Conservation (phyloP, 2,888 invertebrate species). For the Tridacna gigas region DNA sequence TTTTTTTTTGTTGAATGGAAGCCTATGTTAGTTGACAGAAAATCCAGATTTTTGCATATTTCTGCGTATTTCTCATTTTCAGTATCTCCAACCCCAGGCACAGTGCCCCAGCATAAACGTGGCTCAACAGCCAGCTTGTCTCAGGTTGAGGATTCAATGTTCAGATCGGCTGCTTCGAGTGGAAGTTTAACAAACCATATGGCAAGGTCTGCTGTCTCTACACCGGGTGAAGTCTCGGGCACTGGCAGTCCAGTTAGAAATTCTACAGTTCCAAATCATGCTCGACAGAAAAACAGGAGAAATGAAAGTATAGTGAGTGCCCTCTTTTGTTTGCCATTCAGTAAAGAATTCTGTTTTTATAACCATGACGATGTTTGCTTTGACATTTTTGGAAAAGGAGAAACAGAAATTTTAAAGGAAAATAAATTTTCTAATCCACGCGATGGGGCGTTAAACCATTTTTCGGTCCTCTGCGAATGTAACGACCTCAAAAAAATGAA, state of each 20-base stretch:
- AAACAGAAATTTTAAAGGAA: no score
- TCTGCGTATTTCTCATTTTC: slow-evolving; percentile 1
- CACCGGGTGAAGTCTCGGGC: slow-evolving; percentile 66
- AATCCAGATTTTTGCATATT: neutral
- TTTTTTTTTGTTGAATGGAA: no score
- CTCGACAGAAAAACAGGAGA: slow-evolving; percentile 66
- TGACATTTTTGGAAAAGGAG: neutral
- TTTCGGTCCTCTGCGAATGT: no score
- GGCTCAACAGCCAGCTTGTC: slow-evolving; percentile 83
- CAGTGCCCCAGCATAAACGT: slow-evolving; percentile 72
- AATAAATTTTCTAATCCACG: no score
- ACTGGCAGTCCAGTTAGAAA: slow-evolving; percentile 74
- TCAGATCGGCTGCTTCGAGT: slow-evolving; percentile 69
- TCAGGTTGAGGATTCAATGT: slow-evolving; percentile 80
- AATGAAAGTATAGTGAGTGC: slow-evolving; percentile 62
- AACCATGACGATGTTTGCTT: no score
- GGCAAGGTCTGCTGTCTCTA: slow-evolving; percentile 73
- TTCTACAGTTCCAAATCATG: slow-evolving; percentile 66
- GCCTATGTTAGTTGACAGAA: no score
- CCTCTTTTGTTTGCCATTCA: neutral
- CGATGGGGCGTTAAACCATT: no score
- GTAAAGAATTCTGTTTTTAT: neutral
- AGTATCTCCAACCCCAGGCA: slow-evolving; percentile 67
- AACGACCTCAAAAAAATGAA: no score
- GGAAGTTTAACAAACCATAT: slow-evolving; percentile 72